Evolutionary conservation across 2,113 vertebrate genomes (phyloP).

Genomic region (Gasterosteus aculeatus): DNA sequence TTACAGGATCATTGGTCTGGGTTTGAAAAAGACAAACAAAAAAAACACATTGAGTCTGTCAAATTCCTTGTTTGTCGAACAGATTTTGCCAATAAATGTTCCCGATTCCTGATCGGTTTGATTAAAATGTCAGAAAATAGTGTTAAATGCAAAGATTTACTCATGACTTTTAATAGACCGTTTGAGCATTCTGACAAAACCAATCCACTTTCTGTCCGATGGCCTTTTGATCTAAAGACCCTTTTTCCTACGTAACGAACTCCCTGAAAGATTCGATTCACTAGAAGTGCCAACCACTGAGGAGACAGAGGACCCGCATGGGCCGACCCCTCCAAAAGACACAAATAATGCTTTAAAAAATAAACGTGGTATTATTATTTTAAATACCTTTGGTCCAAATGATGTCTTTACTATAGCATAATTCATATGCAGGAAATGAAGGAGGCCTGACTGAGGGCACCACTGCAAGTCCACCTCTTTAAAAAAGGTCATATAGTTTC

Average conservation of each 20-base stretch:
- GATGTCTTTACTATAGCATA: not conserved
- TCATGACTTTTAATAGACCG: not conserved
- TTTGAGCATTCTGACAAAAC: not conserved
- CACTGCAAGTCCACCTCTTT: not conserved
- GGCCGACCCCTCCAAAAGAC: not conserved
- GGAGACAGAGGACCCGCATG: not conserved
- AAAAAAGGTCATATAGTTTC: not conserved
- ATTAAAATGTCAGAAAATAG: not conserved
- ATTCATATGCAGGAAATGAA: not conserved
- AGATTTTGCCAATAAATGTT: too few species aligned
- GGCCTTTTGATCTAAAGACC: not conserved
- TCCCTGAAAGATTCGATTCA: too few species aligned
- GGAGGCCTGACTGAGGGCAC: not conserved
- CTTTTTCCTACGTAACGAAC: not conserved
- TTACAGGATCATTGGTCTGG: constrained; percentile 76
- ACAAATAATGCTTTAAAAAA: not conserved
- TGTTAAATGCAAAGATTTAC: not conserved
- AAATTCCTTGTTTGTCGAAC: too few species aligned
- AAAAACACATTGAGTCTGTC: not conserved
- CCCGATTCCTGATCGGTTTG: too few species aligned
- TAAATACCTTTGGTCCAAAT: not conserved
- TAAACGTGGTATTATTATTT: not conserved
- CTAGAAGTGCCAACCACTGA: not conserved
- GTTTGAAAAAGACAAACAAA: constrained; percentile 20
- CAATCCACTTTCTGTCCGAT: not conserved